Base-by-base conservation (phyloP, 2,113 vertebrate species). In the Scartelaos histophorus region DNA sequence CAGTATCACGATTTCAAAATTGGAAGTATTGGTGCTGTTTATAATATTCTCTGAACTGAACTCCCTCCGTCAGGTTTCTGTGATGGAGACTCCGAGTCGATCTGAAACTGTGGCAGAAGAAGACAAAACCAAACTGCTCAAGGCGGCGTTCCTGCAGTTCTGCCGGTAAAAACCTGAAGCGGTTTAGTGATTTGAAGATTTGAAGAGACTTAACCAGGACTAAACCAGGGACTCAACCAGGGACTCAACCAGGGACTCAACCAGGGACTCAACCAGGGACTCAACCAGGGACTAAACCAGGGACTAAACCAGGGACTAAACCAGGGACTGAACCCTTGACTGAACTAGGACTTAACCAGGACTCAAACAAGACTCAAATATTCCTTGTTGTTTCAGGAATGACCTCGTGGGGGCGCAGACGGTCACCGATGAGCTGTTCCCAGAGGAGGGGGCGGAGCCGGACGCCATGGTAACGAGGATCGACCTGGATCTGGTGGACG, bases 121-220 rank as follows among this genome's bases (percentile, higher is more conserved):
- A 79, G 96, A 98, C 85, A 98, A 96, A 85, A 95, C 93, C 17
- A 98, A 94, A 69, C 87, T 95, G 58, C 87, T 99, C 76, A 99
- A 98, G 90, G 83, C 94, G 16, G 96, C 97, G n/a, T 99, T 99
- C 89, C 94, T 99, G 3, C 95, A 96, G 68, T 98, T 95, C 89
- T 99, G 96, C 90, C 95, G 96, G 97, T 99, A 56, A 71, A 60
- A 53, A 53, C 49, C 49, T 19, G 16, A 43, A n/a, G n/a, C n/a
- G n/a, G n/a, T n/a, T n/a, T n/a, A n/a, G n/a, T n/a, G n/a, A n/a
- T n/a, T n/a, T n/a, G n/a, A n/a, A n/a, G n/a, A n/a, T n/a, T n/a
- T n/a, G n/a, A n/a, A n/a, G n/a, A n/a, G n/a, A n/a, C n/a, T n/a
- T n/a, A n/a, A 43, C 38, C 38, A 10, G 38, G 38, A 43, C 38